Base-by-base conservation (phyloP, 64 coral and sea anemone species). In the Catalaphyllia jardinei region DNA sequence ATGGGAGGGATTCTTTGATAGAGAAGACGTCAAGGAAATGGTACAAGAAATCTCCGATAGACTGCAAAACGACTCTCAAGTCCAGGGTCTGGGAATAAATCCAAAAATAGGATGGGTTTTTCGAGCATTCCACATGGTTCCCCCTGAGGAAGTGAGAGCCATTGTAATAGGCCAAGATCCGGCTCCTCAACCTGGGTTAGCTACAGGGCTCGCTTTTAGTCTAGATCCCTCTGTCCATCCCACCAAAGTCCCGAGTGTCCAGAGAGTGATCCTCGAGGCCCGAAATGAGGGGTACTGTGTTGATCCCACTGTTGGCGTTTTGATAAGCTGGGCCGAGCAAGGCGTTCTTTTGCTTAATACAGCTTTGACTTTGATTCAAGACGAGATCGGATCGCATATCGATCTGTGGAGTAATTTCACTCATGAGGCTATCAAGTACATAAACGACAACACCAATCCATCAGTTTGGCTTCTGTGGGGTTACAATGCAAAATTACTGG, bases 131-230 rank as follows among this genome's bases (percentile, higher is more conserved):
- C 2, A 86, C 29, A 86, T 86, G 83, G 83, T 86, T 52, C 67
- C 83, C 27, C 86, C 71, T 11, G 72, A 87, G 0, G 2, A 87
- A 73, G 69, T 87, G 46, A 87, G 50, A 39, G 86, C 72, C 42
- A 57, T 87, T 29, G 31, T 73, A 4, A 10, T 87, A 19, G 86
- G 86, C 2, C 86, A 87, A 72, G 86, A 87, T 55, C 86, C 86
- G 10, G 86, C 86, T 87, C 86, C 86, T 18, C 71, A 87, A 74
- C 86, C 86, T 0, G 86, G 86, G 0, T 52, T 87, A 59, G 86
- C 86, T 6, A 87, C 86, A 29, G 86, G 86, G 16, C 86, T 87
- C 29, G 49, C 86, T 50, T 87, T 87, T 72, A 87, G 86, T 51
- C 67, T 87, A 14, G 71, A 74, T 29, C 17, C 67, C 24, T 73